Evolutionary conservation across 1,140 invertebrate genomes (phyloP).

Genomic region (Scylla paramamosain): DNA sequence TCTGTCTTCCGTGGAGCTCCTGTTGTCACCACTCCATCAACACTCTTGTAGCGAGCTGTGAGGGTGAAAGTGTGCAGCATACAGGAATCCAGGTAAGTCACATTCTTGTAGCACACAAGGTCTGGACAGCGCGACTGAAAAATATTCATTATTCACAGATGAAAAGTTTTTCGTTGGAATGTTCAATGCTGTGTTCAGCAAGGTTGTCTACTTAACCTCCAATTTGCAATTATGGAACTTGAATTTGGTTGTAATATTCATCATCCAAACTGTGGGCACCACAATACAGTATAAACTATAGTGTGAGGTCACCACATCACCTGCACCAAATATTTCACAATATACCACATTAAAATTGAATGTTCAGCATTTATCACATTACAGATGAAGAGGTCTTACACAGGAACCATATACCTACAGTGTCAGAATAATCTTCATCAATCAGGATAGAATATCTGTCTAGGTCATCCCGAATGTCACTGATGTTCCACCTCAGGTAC

Average conservation of each 20-base stretch:
- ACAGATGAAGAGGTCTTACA: no score
- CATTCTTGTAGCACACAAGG: slow-evolving; percentile 46
- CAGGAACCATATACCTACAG: neutral
- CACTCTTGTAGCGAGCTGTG: neutral
- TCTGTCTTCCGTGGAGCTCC: neutral
- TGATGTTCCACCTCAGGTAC: slow-evolving; percentile 44
- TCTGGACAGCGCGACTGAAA: slow-evolving; percentile 40
- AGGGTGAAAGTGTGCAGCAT: slow-evolving; percentile 42
- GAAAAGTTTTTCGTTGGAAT: neutral
- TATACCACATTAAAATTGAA: no score
- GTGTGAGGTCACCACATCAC: neutral
- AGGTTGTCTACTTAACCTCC: no score
- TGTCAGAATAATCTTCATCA: slow-evolving; percentile 29
- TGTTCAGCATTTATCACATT: no score
- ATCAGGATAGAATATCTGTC: slow-evolving; percentile 6
- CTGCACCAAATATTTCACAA: neutral
- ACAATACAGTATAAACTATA: no score
- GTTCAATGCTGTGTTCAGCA: no score
- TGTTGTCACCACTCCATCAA: neutral
- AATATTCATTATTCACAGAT: neutral
- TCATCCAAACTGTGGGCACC: no score
- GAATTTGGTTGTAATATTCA: no score
- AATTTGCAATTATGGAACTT: no score
- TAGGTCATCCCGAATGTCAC: neutral
- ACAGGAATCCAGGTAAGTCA: slow-evolving; percentile 53